Percentiles rank a stretch among this genome's conserved stretches.
Conservation (phyloP, 2,113 vertebrate genomes). For the Zapornia atra region DNA sequence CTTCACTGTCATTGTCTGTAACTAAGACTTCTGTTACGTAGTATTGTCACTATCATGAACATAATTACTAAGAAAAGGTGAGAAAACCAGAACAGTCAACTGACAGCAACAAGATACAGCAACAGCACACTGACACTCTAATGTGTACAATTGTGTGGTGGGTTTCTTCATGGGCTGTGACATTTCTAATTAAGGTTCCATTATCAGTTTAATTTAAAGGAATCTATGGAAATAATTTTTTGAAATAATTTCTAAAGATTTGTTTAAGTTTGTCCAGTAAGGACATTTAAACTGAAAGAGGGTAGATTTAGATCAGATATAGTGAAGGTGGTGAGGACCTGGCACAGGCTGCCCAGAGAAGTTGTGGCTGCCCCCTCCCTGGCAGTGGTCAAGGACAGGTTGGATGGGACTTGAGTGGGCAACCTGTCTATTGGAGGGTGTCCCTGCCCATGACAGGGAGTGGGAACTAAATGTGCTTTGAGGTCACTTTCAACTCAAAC, state of each 20-base stretch:
- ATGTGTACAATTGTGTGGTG: neutral
- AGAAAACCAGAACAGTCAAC: neutral
- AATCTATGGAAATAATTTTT: neutral
- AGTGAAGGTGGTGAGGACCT: too few species aligned
- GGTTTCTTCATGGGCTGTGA: neutral
- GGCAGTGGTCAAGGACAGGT: too few species aligned
- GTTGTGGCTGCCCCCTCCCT: too few species aligned
- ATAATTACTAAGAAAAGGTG: neutral
- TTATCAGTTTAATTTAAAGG: neutral
- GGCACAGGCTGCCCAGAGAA: too few species aligned
- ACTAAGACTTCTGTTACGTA: neutral
- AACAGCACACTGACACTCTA: neutral
- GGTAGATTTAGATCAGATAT: too few species aligned
- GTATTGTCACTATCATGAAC: neutral
- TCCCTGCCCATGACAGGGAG: too few species aligned
- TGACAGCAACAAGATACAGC: neutral
- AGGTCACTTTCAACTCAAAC: too few species aligned
- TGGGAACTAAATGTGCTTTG: too few species aligned
- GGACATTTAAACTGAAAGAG: too few species aligned
- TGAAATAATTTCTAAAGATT: neutral
- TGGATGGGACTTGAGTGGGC: too few species aligned
- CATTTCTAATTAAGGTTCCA: neutral
- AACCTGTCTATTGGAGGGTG: too few species aligned
- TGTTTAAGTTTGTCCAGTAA: neutral
- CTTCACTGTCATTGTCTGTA: neutral